Base-by-base conservation (phyloP, 2,113 vertebrate species). In the Trematocara unimaculatum region DNA sequence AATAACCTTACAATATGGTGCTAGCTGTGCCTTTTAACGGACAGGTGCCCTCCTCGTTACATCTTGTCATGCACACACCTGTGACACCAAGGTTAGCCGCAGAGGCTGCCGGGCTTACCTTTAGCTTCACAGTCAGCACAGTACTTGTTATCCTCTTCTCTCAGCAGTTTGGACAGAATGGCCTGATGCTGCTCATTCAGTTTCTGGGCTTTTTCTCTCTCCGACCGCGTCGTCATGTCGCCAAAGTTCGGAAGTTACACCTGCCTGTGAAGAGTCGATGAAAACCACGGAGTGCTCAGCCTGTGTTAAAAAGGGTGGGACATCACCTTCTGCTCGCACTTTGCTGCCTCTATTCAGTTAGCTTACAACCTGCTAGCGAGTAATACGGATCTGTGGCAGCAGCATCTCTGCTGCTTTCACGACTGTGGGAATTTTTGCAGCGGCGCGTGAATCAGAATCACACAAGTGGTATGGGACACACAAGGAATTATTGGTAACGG, bases 41-140 rank as follows among this genome's bases (percentile, higher is more conserved):
- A 49, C 40, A 83, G 53, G 29, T 82, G 70, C 29, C 35, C 82
- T 12, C 33, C 58, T 20, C 9, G 4, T 51, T 26, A 64, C 42
- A 62, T 29, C n/a, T 40, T 23, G 8, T 5, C 29, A 8, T 5
- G 13, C n/a, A 13, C 45, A 42, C 26, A 35, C 51, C 12, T 14
- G 12, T 70, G 31, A 40, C 53, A 10, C 7, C n/a, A 10, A 38
- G 20, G 79, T 58, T 45, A 81, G 10, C 40, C 14, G 15, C 31
- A 67, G 15, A 62, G 72, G 0, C 7, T 10, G 81, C 9, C 23
- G 8, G 14, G 7, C 85, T 84, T 33, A 98, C 98, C 98, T 97
- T 99, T 99, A 6, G 98, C 98, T 94, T 98, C 97, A 83, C 98
- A 99, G 97, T 99, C 98, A 29, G 98, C 98, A 91, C 98, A 99